Conservation (phyloP, 2,113 vertebrate genomes). For the Copsychus sechellarum region DNA sequence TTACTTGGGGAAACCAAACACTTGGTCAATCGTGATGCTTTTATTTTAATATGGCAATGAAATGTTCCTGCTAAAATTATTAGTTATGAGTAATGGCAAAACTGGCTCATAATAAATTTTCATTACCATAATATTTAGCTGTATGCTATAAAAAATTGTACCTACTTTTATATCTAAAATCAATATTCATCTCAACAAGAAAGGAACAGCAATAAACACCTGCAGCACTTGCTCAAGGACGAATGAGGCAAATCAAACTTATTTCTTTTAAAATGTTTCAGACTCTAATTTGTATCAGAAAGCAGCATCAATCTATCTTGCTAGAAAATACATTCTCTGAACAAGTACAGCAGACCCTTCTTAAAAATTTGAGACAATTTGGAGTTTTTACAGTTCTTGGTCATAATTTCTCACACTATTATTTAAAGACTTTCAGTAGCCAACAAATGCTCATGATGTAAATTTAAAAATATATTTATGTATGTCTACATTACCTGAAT, state of each 20-base stretch:
- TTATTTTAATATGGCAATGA: background rate
- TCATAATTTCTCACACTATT: background rate
- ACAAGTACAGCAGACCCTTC: background rate
- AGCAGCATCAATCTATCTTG: background rate
- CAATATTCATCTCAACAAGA: slow-evolving; percentile 2
- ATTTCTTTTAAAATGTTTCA: background rate
- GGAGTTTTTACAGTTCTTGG: background rate
- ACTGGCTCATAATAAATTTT: background rate
- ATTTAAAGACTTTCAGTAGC: background rate
- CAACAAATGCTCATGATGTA: background rate
- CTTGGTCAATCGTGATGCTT: background rate
- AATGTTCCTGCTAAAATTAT: background rate
- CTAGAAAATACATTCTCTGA: background rate
- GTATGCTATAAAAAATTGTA: background rate
- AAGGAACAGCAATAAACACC: background rate
- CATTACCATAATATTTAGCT: background rate
- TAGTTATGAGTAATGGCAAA: background rate
- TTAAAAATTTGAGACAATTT: background rate
- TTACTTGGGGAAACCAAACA: background rate
- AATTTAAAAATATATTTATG: background rate
- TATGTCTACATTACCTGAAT: background rate
- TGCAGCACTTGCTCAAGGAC: background rate
- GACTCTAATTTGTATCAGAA: background rate
- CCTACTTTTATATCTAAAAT: slow-evolving; percentile 4
- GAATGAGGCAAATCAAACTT: background rate